Conservation (phyloP, 2,113 vertebrate genomes). For the Callipepla californica region DNA sequence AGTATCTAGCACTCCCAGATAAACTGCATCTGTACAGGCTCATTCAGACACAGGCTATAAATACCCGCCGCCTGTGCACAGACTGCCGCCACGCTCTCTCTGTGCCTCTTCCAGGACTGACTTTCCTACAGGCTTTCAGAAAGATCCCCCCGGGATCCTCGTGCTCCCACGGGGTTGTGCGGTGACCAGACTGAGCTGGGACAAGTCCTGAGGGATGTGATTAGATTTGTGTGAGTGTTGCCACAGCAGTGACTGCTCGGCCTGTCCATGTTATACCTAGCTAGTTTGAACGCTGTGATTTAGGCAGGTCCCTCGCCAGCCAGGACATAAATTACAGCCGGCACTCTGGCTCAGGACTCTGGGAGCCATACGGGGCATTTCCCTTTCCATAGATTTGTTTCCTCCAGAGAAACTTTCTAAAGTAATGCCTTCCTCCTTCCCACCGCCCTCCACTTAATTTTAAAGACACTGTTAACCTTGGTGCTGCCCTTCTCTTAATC, state of each 20-base stretch:
- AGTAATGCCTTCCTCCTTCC: conserved; percentile 59
- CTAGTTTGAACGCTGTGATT: conserved; percentile 33
- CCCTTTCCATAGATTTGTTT: conserved; percentile 61
- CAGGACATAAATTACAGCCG: conserved; percentile 31
- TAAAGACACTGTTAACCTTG: conserved; percentile 39
- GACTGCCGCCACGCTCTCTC: not conserved
- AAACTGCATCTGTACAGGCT: conserved; percentile 54
- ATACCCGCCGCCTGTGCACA: not conserved
- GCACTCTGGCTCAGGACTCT: not conserved
- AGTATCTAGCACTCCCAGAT: conserved; percentile 37
- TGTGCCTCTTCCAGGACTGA: not conserved
- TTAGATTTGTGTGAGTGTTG: not conserved
- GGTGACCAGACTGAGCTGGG: not conserved
- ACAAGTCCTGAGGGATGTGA: not conserved
- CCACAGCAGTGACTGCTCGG: not conserved
- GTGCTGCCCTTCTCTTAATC: conserved; percentile 34
- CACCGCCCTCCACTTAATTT: not conserved
- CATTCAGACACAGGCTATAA: conserved; percentile 53
- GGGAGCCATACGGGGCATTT: conserved; percentile 52
- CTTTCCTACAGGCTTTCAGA: not conserved
- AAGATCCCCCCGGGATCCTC: not conserved
- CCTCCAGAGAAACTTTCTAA: conserved; percentile 14
- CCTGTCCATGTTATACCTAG: conserved; percentile 15
- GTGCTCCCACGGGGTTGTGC: not conserved
- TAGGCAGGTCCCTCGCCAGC: conserved; percentile 12